Evolutionary conservation across 2,797 vertebrate genomes (phyloP).

Genomic region (Sebastiscus albofasciatus): DNA sequence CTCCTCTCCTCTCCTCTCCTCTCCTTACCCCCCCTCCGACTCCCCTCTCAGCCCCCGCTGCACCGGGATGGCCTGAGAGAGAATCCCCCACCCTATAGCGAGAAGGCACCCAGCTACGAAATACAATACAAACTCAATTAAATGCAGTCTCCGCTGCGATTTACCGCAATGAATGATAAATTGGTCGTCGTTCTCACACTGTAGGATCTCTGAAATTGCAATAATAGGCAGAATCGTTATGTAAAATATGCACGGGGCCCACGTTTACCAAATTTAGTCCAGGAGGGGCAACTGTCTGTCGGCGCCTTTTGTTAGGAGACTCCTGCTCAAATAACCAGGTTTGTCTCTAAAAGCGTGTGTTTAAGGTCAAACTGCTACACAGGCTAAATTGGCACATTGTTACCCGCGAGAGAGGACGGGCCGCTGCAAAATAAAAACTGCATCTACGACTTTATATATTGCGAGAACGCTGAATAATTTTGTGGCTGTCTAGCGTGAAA

Average conservation of each 20-base stretch:
- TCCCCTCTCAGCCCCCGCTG: slow-evolving; percentile 42
- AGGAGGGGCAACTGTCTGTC: slow-evolving; percentile 55
- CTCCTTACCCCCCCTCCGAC: slow-evolving; percentile 1
- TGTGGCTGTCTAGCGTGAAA: slow-evolving; percentile 67
- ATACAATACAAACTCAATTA: slow-evolving; percentile 82
- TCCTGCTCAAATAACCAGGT: slow-evolving; percentile 68
- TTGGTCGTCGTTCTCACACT: slow-evolving; percentile 70
- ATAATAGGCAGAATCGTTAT: slow-evolving; percentile 73
- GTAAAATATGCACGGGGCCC: slow-evolving; percentile 73
- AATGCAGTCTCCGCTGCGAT: slow-evolving; percentile 77
- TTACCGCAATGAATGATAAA: slow-evolving; percentile 81
- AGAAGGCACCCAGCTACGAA: slow-evolving; percentile 77
- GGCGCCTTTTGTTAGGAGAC: slow-evolving; percentile 65
- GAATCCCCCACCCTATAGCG: slow-evolving; percentile 53
- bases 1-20: too few relatives aligned
- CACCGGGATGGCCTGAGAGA: slow-evolving; percentile 66
- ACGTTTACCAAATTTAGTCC: slow-evolving; percentile 74
- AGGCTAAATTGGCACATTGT: slow-evolving; percentile 62
- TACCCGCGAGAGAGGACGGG: slow-evolving; percentile 5
- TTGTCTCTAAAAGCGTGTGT: slow-evolving; percentile 55
- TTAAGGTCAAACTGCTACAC: slow-evolving; percentile 70
- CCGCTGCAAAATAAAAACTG: slow-evolving; percentile 49
- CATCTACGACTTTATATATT: slow-evolving; percentile 48
- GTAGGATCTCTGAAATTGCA: slow-evolving; percentile 73
- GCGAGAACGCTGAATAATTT: slow-evolving; percentile 65